A percentile compares a stretch with the other conserved stretches of the same genome.
These are phyloP conservation scores for Volucella inanis DNA, from an alignment of 2,888 invertebrate genomes.

Conservation along the genomic window DNA sequence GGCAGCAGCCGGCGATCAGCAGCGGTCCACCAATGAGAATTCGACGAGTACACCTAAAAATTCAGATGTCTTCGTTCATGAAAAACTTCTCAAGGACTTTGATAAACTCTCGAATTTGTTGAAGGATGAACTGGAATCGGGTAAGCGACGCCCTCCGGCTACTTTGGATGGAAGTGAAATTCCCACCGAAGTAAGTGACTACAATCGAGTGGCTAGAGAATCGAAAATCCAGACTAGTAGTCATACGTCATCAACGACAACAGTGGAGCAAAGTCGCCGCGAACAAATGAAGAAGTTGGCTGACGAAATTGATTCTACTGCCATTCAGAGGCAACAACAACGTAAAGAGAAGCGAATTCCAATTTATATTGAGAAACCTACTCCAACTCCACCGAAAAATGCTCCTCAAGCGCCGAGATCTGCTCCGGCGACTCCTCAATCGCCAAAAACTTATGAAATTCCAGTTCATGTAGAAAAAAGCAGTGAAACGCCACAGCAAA, in stretches of 20 bases:
- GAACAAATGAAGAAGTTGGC: conserved; percentile 77
- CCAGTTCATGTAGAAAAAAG: conserved; percentile 42
- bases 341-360: conserved; percentile 59
- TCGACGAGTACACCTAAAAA: conserved; percentile 41
- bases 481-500: not conserved
- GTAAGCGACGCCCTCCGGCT: conserved; percentile 76
- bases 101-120: conserved; percentile 82
- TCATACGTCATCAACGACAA: conserved; percentile 45
- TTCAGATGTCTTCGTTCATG: conserved; percentile 78
- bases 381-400: conserved; percentile 13
- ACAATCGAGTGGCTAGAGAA: conserved; percentile 60
- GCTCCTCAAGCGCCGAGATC: conserved; percentile 64
- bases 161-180: conserved; percentile 52
- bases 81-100: conserved; percentile 83
- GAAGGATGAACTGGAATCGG: conserved; percentile 79
- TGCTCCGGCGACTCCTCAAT: not conserved
- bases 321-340: conserved; percentile 45
- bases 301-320: conserved; percentile 62
- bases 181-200: conserved; percentile 59
- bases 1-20: conserved; percentile 77
- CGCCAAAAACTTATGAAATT: conserved; percentile 39
- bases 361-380: conserved; percentile 37
- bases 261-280: conserved; percentile 77
- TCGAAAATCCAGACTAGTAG: conserved; percentile 41
- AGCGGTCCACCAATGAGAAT: conserved; percentile 66